These are phyloP conservation scores for Larimichthys polyactis DNA, from an alignment of 2,113 vertebrate species.

Conservation along the genomic window DNA sequence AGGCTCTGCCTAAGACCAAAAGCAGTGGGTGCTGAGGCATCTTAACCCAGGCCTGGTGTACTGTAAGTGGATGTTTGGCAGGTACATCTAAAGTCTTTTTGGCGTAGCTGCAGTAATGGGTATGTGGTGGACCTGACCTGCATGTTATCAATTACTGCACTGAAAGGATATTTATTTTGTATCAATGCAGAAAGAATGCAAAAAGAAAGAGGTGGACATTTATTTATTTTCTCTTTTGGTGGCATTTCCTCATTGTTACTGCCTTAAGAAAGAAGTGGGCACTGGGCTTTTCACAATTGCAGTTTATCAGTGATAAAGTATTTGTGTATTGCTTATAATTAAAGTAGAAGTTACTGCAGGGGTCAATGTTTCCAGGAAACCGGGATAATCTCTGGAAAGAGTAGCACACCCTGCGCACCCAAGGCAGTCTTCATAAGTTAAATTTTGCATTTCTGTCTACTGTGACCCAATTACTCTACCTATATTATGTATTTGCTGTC, in stretches of 20 bases:
- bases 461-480: conserved; percentile 66
- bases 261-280: neutral
- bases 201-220: neutral
- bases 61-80: conserved; percentile 32
- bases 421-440: conserved; percentile 33
- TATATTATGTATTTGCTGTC: conserved; percentile 47
- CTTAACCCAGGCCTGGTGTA: conserved; percentile 3
- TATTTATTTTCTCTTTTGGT: neutral
- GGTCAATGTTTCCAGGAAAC: conserved; percentile 21
- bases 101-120: conserved; percentile 13
- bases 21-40: conserved; percentile 21
- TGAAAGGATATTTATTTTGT: conserved; percentile 17
- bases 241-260: neutral
- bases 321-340: conserved; percentile 31
- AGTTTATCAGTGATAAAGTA: conserved; percentile 9
- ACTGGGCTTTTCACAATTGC: neutral
- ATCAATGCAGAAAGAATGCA: conserved; percentile 9
- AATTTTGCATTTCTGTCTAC: conserved; percentile 51
- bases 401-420: conserved; percentile 12
- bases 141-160: conserved; percentile 10
- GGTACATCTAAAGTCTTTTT: conserved; percentile 8
- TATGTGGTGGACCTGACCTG: conserved; percentile 14
- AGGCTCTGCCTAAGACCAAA: conserved; percentile 16
- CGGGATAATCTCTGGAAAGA: conserved; percentile 39
- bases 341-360: conserved; percentile 18